phyloP scores from a whole-genome alignment of 2,797 vertebrate genomes.

The Arnoldichthys spilopterus region DNA sequence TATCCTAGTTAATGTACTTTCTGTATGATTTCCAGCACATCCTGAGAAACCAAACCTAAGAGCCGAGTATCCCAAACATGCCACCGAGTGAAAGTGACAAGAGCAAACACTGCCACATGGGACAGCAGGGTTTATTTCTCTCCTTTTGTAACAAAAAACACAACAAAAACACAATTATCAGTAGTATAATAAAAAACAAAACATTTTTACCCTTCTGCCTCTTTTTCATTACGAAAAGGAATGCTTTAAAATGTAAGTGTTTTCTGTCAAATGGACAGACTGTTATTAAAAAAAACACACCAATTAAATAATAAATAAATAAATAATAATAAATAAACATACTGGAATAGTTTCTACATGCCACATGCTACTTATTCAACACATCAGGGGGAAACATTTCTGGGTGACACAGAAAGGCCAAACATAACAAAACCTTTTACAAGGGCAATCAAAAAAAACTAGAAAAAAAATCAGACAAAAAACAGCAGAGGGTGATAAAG shows the following conservation, averaged over 20 bases:
- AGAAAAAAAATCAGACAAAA: conserved; percentile 10
- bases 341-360: not conserved
- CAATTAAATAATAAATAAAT: not conserved
- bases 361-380: not conserved
- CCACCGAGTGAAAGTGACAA: conserved; percentile 60
- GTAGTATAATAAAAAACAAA: too few species aligned
- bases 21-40: conserved; percentile 15
- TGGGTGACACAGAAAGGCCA: not conserved
- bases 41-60: conserved; percentile 36
- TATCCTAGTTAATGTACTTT: conserved; percentile 10
- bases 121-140: conserved; percentile 49
- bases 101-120: conserved; percentile 50
- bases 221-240: conserved; percentile 17
- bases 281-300: not conserved
- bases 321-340: too few species aligned
- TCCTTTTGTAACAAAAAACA: conserved; percentile 5
- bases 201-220: not conserved
- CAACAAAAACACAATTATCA: too few species aligned
- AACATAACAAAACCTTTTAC: not conserved
- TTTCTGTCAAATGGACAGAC: conserved; percentile 3
- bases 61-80: conserved; percentile 22
- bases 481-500: conserved; percentile 3
- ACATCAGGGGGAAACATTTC: not conserved
- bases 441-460: not conserved
- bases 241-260: conserved; percentile 16